Base-by-base conservation (phyloP, 2,797 vertebrate genomes). In the Orientallactaga sibirica region DNA sequence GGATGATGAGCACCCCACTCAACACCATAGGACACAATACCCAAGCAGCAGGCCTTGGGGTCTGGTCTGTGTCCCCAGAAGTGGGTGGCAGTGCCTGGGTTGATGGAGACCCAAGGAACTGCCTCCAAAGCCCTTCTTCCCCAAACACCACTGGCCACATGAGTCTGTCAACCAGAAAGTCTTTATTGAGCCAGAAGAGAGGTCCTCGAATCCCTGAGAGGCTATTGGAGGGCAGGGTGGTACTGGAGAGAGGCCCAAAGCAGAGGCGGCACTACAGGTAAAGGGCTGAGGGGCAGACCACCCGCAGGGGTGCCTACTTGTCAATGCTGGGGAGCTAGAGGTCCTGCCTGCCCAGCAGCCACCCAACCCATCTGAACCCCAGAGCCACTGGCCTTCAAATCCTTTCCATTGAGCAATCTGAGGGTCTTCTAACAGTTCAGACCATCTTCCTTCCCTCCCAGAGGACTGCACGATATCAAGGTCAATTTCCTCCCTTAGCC, bases 101-200 rank as follows among this genome's bases (percentile, higher is more conserved):
- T 29, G 79, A 22, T 1, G 7, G 41, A 48, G 22, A 73, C 52
- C 88, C 84, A 55, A 78, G 48, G 16, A 92, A 43, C 78, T 94
- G 73, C 88, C 79, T 85, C 80, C 48, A 52, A 93, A 93, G 12
- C n/a, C 93, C 86, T 61, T 79, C 61, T 91, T 93, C 80, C 88
- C 94, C 96, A 97, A 97, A 96, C 73, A 97, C 88, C 93, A 97
- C 68, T 95, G 92, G 95, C 92, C 93, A 96, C 76, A 93, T 93
- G 41, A 94, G 80, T 94, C 68, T 80, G 84, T 96, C 93, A 95
- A 91, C 52, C 91, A 97, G 94, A 89, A 96, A 97, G 92, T 97
- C 95, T 97, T 97, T 97, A 97, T 96, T 97, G 95, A 97, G 93
- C 82, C 66, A 95, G 61, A 90, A 95, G 86, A 88, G 84, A 90